phyloP scores from a whole-genome alignment of 2,113 vertebrate genomes.

The Andinoacara biseriatus region DNA sequence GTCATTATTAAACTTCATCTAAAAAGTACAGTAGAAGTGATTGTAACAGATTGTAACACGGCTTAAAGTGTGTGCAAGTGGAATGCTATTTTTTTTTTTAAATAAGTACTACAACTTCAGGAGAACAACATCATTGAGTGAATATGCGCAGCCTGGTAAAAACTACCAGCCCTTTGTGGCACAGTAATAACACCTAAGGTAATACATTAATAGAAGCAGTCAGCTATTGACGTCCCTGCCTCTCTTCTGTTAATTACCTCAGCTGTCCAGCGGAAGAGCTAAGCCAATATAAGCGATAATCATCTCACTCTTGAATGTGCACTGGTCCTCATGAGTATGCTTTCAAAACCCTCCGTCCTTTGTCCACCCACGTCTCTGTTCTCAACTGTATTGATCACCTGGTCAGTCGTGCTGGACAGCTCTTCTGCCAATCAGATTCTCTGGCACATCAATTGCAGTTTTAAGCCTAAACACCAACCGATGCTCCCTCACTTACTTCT shows the following conservation, averaged over 20 bases:
- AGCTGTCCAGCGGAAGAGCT: constrained; percentile 2
- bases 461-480: constrained; percentile 2
- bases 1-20: not conserved
- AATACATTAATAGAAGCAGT: constrained; percentile 16
- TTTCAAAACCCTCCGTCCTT: not conserved
- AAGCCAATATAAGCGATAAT: constrained; percentile 4
- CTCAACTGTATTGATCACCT: not conserved
- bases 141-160: not conserved
- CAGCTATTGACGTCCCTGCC: not conserved
- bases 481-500: not conserved
- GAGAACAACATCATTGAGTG: not conserved
- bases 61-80: not conserved
- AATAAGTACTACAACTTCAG: not conserved
- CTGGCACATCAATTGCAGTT: not conserved
- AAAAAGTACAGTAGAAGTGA: not conserved
- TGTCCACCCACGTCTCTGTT: not conserved
- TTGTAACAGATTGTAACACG: not conserved
- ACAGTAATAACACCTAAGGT: not conserved
- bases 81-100: not conserved
- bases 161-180: not conserved
- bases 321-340: not conserved
- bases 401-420: not conserved
- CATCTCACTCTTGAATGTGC: not conserved
- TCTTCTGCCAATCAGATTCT: not conserved
- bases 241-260: constrained; percentile 39